Evolutionary conservation across 2,888 invertebrate genomes (phyloP), one percentile per base, ranked within the genome.

Genomic region (Lottia scabra): DNA sequence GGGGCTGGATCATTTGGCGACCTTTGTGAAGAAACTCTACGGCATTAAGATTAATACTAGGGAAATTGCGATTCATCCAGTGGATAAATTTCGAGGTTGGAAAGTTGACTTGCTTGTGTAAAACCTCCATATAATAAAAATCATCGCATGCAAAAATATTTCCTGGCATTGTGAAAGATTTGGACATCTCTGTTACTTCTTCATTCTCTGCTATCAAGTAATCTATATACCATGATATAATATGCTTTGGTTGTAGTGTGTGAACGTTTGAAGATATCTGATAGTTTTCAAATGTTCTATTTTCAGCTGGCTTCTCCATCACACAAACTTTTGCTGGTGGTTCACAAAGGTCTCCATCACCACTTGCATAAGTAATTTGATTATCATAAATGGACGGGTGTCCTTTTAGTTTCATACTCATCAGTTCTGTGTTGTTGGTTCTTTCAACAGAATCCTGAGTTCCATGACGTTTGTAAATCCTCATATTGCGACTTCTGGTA

Each of bases 161-260:
- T 15, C 83, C 82, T 1, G 85, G 83, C 8, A 83, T 78, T 10
- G 84, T 83, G 26, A 82, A 81, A 23, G 84, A 83, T 65, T 83
- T 79, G 8, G 86, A 86, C 48, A 87, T 87, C 72, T 87, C 83
- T 6, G 87, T 87, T n/a, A 86, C 78, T 43, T 83, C 81, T 70
- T 87, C 87, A 76, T 87, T 87, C 75, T 87, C 87, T 62, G 81
- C 75, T 45, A 85, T 78, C 8, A 87, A 79, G 63, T 84, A 84
- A 71, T 87, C 86, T 56, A 87, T 86, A 72, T 87, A 87, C 79
- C 79, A 77, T 69, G 70, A 71, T 26, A 73, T 68, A 48, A 75
- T 75, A 67, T 75, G 75, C 26, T 72, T 46, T 15, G 70, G 70
- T 38, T 70, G 65, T 5, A 70, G 56, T 1, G 69, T 70, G 48